Evolutionary conservation across 1,140 invertebrate genomes (phyloP).

Genomic region (Rhyzopertha dominica): DNA sequence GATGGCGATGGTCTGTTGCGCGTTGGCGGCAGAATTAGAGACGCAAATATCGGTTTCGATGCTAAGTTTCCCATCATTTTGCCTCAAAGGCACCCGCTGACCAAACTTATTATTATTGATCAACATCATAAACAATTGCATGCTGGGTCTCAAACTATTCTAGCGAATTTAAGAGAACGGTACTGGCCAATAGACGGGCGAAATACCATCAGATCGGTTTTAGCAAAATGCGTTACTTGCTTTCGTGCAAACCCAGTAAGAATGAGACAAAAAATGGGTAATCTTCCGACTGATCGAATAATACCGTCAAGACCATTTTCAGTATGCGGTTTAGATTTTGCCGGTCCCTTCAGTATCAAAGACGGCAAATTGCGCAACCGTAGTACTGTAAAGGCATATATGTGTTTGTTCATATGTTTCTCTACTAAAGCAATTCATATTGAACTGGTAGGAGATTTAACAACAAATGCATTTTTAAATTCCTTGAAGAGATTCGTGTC

Average conservation of each 20-base stretch:
- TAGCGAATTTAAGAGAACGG: conserved; percentile 13
- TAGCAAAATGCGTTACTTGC: conserved; percentile 19
- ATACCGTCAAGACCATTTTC: conserved; percentile 25
- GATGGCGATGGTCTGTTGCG: conserved; percentile 26
- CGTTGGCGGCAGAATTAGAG: conserved; percentile 31
- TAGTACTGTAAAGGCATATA: conserved; percentile 28
- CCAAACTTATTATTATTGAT: conserved; percentile 16
- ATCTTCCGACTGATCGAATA: conserved; percentile 21
- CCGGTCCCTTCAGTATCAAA: conserved; percentile 31
- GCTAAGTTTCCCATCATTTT: conserved; percentile 24
- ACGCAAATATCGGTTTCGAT: conserved; percentile 17
- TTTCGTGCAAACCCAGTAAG: conserved; percentile 8
- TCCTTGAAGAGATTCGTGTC: conserved; percentile 30
- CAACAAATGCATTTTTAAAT: conserved; percentile 26
- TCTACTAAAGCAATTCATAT: conserved; percentile 30
- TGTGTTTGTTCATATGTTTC: conserved; percentile 18
- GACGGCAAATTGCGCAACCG: conserved; percentile 10
- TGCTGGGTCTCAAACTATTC: conserved; percentile 5
- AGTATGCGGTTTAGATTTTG: conserved; percentile 34
- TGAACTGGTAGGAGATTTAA: conserved; percentile 29
- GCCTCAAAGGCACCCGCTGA: conserved; percentile 15
- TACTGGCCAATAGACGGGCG: conserved; percentile 23
- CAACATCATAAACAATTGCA: conserved; percentile 21
- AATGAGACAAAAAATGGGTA: conserved; percentile 17
- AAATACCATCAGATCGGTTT: conserved; percentile 15